Conservation (phyloP, 2,113 vertebrate genomes). For the Solea solea region DNA sequence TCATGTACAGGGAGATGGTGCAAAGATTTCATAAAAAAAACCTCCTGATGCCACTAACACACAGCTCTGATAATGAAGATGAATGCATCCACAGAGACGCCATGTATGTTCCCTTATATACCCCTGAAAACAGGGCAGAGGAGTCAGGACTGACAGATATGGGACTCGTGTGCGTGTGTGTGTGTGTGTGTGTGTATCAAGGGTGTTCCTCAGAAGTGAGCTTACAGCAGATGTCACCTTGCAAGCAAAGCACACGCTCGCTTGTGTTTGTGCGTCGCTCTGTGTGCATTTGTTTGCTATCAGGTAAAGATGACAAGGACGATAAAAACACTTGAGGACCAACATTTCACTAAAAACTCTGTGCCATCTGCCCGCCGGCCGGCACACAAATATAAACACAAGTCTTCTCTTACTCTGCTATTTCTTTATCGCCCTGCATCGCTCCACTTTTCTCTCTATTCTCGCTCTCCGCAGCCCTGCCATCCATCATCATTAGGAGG, state of each 20-base stretch:
- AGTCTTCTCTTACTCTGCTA: conserved; percentile 39
- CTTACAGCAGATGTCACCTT: conserved; percentile 43
- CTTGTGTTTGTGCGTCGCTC: background rate
- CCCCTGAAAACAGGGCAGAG: too few relatives aligned
- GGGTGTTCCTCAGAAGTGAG: conserved; percentile 8
- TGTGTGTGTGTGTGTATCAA: background rate
- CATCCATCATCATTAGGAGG: conserved; percentile 79
- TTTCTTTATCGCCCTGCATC: conserved; percentile 68
- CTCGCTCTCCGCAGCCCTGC: conserved; percentile 52
- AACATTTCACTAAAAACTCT: conserved; percentile 61
- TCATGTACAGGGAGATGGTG: too few relatives aligned
- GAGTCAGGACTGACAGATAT: too few relatives aligned
- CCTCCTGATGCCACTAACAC: too few relatives aligned
- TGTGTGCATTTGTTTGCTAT: conserved; percentile 27
- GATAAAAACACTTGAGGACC: conserved; percentile 63
- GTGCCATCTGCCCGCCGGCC: conserved; percentile 59
- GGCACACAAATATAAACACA: conserved; percentile 61
- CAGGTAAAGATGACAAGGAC: conserved; percentile 56
- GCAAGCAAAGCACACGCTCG: background rate
- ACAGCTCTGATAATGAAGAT: too few relatives aligned
- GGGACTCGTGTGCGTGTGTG: background rate
- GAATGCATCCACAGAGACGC: too few relatives aligned
- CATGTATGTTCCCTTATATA: too few relatives aligned
- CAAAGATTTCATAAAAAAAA: too few relatives aligned
- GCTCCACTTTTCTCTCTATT: conserved; percentile 56